Conservation (phyloP, 2,113 vertebrate genomes). For the Stictonetta naevosa region DNA sequence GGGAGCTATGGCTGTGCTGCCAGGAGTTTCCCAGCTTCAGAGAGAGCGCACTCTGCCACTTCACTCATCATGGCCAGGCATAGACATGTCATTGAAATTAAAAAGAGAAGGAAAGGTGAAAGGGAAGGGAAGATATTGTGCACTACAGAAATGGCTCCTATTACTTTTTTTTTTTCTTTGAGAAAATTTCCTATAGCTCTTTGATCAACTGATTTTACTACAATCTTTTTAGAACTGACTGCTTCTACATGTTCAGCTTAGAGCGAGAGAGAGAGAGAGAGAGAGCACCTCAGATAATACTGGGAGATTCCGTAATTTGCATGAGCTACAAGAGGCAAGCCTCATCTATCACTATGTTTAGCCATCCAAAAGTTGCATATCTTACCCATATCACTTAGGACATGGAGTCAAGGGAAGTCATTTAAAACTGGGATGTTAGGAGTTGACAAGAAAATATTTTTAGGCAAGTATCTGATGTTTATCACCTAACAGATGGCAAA, state of each 20-base stretch:
- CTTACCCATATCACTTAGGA: not conserved
- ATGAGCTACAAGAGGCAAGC: not conserved
- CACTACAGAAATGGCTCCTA: not conserved
- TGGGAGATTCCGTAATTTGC: not conserved
- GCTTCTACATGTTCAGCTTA: not conserved
- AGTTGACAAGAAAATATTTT: not conserved
- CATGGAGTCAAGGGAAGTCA: not conserved
- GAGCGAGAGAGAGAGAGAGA: too few species aligned
- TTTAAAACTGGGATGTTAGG: not conserved
- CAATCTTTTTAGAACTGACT: not conserved
- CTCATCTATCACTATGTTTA: not conserved
- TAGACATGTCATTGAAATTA: not conserved
- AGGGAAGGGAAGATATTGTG: not conserved
- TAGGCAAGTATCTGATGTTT: not conserved
- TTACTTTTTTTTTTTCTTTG: not conserved
- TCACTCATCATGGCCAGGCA: not conserved
- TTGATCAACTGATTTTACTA: not conserved
- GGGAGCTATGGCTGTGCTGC: not conserved
- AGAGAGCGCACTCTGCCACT: rapidly evolving
- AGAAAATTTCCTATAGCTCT: not conserved
- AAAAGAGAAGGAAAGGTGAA: not conserved
- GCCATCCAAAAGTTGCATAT: rapidly evolving
- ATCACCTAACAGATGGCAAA: not conserved
- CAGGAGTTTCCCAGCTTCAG: not conserved
- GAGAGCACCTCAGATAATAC: not conserved